Percentiles rank a stretch among this genome's conserved stretches.
Evolutionary conservation across 1,140 invertebrate species (phyloP).

Genomic region (Psix sp.): DNA sequence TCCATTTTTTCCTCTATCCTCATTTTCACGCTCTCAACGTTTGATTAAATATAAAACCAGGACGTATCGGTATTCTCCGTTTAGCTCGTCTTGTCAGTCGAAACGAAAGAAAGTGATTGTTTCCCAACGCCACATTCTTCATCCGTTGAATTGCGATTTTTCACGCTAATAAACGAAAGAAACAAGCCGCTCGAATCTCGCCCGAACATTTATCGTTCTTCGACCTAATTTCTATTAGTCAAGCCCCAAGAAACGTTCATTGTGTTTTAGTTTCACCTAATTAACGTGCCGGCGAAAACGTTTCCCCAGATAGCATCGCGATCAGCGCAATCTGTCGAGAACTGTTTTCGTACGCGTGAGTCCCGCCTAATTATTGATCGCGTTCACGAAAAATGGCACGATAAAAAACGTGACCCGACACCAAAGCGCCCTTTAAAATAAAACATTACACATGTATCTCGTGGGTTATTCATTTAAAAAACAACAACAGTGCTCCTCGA

Average conservation of each 20-base stretch:
- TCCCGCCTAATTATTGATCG: slow-evolving; percentile 38
- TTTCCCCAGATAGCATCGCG: slow-evolving; percentile 26
- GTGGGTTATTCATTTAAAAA: neutral
- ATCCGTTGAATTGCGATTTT: no score
- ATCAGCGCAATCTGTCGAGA: slow-evolving; percentile 5
- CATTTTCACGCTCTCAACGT: no score
- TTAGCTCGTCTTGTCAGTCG: no score
- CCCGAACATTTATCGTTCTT: neutral
- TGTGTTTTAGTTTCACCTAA: slow-evolving; percentile 32
- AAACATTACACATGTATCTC: slow-evolving; percentile 17
- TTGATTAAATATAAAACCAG: no score
- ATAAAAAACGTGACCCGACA: slow-evolving; percentile 34
- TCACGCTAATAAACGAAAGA: no score
- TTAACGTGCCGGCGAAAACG: slow-evolving; percentile 18
- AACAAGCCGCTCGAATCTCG: no score
- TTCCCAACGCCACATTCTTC: no score
- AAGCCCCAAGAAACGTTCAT: slow-evolving; percentile 3
- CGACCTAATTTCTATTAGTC: neutral
- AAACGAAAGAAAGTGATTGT: no score
- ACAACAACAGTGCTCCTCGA: no score
- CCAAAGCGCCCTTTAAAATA: slow-evolving; percentile 25
- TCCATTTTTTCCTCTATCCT: no score
- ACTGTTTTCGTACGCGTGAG: slow-evolving; percentile 22
- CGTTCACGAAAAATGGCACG: slow-evolving; percentile 45
- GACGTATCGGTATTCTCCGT: no score